Evolutionary conservation across 2,888 invertebrate species (phyloP), one percentile per base, ranked within the genome.

Genomic region (Sesia bembeciformis): DNA sequence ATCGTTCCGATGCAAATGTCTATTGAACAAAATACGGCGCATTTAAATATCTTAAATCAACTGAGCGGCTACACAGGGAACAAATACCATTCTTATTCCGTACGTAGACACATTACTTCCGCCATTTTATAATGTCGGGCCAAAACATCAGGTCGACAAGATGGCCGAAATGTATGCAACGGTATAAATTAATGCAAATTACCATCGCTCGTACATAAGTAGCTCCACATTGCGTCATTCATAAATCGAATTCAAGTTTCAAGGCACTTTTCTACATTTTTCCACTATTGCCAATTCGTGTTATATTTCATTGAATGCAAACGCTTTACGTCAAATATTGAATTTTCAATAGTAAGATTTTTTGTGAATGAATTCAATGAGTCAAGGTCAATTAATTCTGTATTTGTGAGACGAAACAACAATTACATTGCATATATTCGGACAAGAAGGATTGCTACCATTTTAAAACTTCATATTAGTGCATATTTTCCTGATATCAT

Each of bases 141-240:
- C 54, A 49, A 46, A 5, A 7, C 6, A 38, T 41, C 51, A 40
- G 51, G 53, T 59, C 59, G 60, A 71, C 75, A 79, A 81, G 68
- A 81, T 81, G 78, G 77, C 74, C 74, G 65, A 72, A 69, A 72
- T 70, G 67, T 70, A 75, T 70, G 68, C 67, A 66, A 67, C 64
- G 62, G 78, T 72, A 78, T 77, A 77, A 78, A 78, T 77, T 74
- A 77, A 81, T 81, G 77, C 71, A 75, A 82, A 81, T 52, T 52
- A 54, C 5, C 49, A 52, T 76, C 62, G 62, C 66, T 65, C 62
- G 59, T 69, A 70, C 66, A 72, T 67, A 72, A 68, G 61, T 67
- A 72, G 68, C 70, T 68, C 71, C 67, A 55, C 65, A 58, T 72
- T 81, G 76, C 80, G 79, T 81, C 81, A 81, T 69, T 67, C 69